Conservation (phyloP, 1,140 invertebrate species). For the Drosophila malerkotliana region DNA sequence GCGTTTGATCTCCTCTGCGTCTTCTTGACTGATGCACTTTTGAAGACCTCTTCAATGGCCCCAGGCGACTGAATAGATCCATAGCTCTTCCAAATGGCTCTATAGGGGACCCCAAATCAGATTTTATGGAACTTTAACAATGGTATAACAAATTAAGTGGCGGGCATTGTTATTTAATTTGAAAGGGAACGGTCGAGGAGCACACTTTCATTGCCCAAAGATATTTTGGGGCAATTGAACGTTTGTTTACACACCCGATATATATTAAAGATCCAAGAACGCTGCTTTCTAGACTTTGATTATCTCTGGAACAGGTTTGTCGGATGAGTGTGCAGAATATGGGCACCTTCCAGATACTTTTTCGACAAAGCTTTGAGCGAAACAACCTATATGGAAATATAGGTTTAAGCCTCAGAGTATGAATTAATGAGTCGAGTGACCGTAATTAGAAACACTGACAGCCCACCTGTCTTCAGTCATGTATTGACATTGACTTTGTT, state of each 20-base stretch:
- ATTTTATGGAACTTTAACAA: conserved; percentile 1
- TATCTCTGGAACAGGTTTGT: conserved; percentile 21
- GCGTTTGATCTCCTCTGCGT: conserved; percentile 15
- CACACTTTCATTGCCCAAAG: conserved; percentile 58
- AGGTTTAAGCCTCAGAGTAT: too few species aligned
- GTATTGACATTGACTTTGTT: conserved; percentile 2
- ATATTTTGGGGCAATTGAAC: conserved; percentile 23
- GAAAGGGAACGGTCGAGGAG: conserved; percentile 11
- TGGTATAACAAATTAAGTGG: not conserved
- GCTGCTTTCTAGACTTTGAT: conserved; percentile 16
- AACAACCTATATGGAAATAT: not conserved
- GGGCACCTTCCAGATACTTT: conserved; percentile 5
- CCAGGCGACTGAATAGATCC: not conserved
- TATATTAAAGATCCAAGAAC: conserved; percentile 1
- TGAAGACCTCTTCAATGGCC: conserved; percentile 15
- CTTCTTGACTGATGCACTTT: conserved; percentile 32
- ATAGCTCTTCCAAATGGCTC: not conserved
- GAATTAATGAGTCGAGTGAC: conserved; percentile 1
- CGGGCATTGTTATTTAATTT: not conserved
- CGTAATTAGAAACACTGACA: not conserved
- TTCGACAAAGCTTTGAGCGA: not conserved
- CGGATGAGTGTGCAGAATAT: conserved; percentile 11
- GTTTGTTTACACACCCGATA: conserved; percentile 14
- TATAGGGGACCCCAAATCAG: not conserved
- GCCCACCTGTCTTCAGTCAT: conserved; percentile 9